phyloP scores from a whole-genome alignment of 2,113 vertebrate genomes.

The Tonatia bakeri region DNA sequence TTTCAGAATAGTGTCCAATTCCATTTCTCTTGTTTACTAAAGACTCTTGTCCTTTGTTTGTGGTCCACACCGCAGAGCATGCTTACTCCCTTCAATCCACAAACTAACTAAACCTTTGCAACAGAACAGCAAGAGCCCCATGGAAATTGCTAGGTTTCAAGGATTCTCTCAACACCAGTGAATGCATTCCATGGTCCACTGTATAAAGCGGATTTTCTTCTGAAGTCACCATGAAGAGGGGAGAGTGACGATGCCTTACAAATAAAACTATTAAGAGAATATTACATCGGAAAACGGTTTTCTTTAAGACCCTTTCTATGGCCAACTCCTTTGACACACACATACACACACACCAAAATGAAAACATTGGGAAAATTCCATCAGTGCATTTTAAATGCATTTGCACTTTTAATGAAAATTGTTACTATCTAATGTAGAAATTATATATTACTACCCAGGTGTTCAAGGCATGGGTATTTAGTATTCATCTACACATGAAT shows the following conservation, averaged over 20 bases:
- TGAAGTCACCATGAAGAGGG: neutral
- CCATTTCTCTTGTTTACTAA: neutral
- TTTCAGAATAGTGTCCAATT: neutral
- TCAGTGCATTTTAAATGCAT: neutral
- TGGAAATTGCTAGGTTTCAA: neutral
- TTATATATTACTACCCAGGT: neutral
- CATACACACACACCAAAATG: neutral
- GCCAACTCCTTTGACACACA: neutral
- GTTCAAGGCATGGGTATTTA: neutral
- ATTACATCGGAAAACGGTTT: neutral
- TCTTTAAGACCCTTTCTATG: neutral
- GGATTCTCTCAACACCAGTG: neutral
- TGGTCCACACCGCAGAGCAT: neutral
- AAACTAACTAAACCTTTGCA: neutral
- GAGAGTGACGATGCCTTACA: neutral
- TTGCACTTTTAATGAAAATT: neutral
- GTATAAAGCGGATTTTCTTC: neutral
- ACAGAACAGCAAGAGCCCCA: neutral
- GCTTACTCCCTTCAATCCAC: neutral
- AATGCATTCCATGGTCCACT: too few relatives aligned
- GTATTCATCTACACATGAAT: neutral
- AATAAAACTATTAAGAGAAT: neutral
- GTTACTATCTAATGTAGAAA: neutral
- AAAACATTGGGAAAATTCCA: neutral
- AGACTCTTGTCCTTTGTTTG: neutral